A percentile compares a stretch with the other conserved stretches of the same genome.
These are phyloP conservation scores for Hoplias malabaricus DNA, from an alignment of 2,113 vertebrate species.

Conservation along the genomic window DNA sequence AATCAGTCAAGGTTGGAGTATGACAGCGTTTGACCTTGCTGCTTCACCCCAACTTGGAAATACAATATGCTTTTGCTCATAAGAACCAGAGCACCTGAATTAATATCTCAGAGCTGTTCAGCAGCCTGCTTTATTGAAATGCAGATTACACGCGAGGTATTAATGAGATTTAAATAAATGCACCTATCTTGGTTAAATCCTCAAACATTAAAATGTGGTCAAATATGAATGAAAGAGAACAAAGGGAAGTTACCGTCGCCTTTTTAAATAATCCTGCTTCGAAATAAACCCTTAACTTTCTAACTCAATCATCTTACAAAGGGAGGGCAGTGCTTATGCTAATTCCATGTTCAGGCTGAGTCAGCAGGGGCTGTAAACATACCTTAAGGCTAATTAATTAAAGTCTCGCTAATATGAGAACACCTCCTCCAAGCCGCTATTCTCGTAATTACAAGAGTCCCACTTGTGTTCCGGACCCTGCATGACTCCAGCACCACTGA, in stretches of 20 bases:
- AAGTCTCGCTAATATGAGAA: constrained; percentile 19
- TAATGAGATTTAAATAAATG: constrained; percentile 32
- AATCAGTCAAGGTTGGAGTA: background rate
- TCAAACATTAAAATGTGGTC: constrained; percentile 5
- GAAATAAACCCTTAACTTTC: background rate
- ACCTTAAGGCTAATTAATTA: constrained; percentile 24
- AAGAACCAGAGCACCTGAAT: background rate
- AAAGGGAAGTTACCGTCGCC: background rate
- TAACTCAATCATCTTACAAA: constrained; percentile 15
- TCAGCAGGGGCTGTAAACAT: constrained; percentile 22
- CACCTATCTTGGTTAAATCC: constrained; percentile 10
- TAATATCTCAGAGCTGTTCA: background rate
- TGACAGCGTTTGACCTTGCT: too few relatives aligned
- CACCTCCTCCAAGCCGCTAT: background rate
- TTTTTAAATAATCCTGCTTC: constrained; percentile 5
- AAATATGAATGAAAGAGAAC: constrained; percentile 15
- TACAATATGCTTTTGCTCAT: background rate
- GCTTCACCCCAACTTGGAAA: background rate
- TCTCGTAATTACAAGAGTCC: constrained; percentile 7
- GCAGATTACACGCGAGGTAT: background rate
- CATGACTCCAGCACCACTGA: constrained; percentile 17
- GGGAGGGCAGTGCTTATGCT: background rate
- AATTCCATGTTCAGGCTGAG: background rate
- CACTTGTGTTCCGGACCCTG: background rate
- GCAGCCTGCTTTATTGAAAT: constrained; percentile 19